Evolutionary conservation across 2,888 invertebrate genomes (phyloP), one percentile per base, ranked within the genome.

Genomic region (Dynastes maya): DNA sequence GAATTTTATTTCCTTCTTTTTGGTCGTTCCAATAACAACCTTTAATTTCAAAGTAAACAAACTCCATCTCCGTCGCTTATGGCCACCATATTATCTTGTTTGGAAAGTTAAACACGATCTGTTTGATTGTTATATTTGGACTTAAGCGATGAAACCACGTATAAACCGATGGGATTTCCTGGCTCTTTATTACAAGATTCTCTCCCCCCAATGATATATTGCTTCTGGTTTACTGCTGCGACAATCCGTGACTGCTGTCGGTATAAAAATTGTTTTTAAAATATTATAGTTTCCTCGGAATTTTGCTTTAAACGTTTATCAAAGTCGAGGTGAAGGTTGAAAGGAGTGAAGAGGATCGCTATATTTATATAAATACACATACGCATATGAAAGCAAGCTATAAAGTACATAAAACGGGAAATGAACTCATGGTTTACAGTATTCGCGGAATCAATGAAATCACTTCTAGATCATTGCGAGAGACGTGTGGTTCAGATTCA

Each of bases 391-490:
- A 45, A 45, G 45, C 63, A 29, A 29, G 63, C 32, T 22, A 32
- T 63, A 32, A 63, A 63, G 37, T 63, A 32, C 29, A 63, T 63
- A 63, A 74, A 61, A 74, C 40, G 61, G 68, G 68, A 68, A 68
- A 74, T 61, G 61, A 74, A 74, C 72, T 74, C 72, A 61, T 61
- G 22, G 22, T 74, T 74, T 74, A 1, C 27, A 74, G 61, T 49
- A 45, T 74, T 74, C 72, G 61, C 72, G 27, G 72, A 74, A 74
- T 61, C 72, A 61, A 74, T 74, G 40, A 74, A 74, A 45, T 61
- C 61, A 61, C n/a, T 45, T 61, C 61, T 40, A 45, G n/a, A 3
- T 63, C 40, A 74, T 74, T 49, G 45, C 40, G 72, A 11, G 8
- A 74, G 63, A 74, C 72, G 72, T 61, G 45, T 13, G 16, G 13